Evolutionary conservation across 2,113 vertebrate genomes (phyloP), one percentile per base, ranked within the genome.

Genomic region (Nannobrachium achirus): DNA sequence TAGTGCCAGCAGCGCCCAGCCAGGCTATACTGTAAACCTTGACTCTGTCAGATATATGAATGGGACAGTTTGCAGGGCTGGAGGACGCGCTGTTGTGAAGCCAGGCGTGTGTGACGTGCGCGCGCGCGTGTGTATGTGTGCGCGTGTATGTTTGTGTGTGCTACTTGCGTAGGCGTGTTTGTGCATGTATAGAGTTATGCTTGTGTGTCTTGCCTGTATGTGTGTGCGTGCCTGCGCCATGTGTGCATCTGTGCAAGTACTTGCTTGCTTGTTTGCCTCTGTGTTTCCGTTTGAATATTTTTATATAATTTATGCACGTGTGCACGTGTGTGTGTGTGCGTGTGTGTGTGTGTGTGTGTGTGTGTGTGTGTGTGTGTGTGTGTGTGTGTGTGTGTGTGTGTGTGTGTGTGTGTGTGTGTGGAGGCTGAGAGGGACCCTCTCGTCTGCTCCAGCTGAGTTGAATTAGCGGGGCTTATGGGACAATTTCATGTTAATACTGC

Each of bases 401-500:
- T 51, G 1, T 10, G 53, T 4, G 11, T 7, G 59, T 69, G 45
- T 13, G 60, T 53, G 5, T 6, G 51, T 44, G 39, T 48, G 10
- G 6, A 14, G 14, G 19, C 8, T 8, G 25, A 48, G 49, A 46
- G 79, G 66, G 69, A 76, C 65, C 14, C 56, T 65, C 14, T 66
- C 68, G 41, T 69, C 53, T 79, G 51, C 20, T 63, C 55, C 39
- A 50, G 41, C 56, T 44, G 65, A 81, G 78, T 85, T 84, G 83
- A 91, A 90, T 91, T 89, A 89, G 66, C 73, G 59, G 53, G 69
- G 85, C 75, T 90, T 89, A 88, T 60, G 42, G 80, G 78, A 79
- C 14, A 14, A 82, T 88, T 89, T 90, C 76, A 87, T 90, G 75
- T 87, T 88, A 90, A 89, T 89, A 63, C 88, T 73, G 78, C 75